Base-by-base conservation (phyloP, 2,797 vertebrate species). In the Perodicticus potto region DNA sequence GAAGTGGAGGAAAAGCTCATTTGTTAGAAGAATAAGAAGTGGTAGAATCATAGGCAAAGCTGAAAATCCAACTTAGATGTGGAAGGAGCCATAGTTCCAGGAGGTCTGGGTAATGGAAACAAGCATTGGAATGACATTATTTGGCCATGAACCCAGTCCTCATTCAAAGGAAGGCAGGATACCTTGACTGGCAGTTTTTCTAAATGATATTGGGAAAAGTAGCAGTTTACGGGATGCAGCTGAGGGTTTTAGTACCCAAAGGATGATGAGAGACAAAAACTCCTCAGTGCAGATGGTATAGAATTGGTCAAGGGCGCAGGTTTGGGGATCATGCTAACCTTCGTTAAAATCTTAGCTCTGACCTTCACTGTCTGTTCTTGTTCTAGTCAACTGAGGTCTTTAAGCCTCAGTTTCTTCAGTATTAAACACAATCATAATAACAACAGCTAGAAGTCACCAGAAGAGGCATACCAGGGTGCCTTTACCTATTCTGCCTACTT, bases 161-260 rank as follows among this genome's bases (percentile, higher is more conserved):
- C 34, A 40, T n/a, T 19, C 29, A 29, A 34, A 45, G 43, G 78
- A 88, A 43, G 77, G 8, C 17, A 53, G 57, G 72, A 29, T 34
- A 8, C 73, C 87, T 77, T 37, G 69, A 61, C 63, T n/a, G 40
- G 65, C 22, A 5, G 29, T n/a, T 80, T 86, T 88, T 91, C 81
- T 63, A 27, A 67, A 74, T 32, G 27, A 72, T 25, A 7, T 43
- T 65, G 43, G 40, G n/a, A 94, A 69, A 59, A 34, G 82, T 77
- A 59, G 82, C 73, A 65, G 65, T 57, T 93, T 96, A 70, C 85
- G 49, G 16, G 34, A 92, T 91, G 45, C 45, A 81, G 49, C 37
- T 23, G 25, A 85, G 78, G 11, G 27, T 63, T 81, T 23, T 34
- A 76, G 59, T 37, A 55, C 49, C 20, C 67, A 80, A 88, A 91